Base-by-base conservation (phyloP, 1,140 invertebrate genomes). In the Microplitis mediator region DNA sequence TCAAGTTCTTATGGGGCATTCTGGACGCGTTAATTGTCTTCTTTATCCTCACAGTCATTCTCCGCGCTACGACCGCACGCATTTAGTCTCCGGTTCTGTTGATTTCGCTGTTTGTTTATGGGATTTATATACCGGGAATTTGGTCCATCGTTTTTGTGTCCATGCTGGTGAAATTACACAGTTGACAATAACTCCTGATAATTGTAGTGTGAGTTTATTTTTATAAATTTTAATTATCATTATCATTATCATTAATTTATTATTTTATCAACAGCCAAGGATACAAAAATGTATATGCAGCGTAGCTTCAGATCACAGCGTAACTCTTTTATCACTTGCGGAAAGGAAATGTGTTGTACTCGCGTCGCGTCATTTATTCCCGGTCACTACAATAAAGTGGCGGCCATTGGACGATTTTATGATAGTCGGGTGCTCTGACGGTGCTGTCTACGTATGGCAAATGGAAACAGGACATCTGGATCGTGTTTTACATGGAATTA, bases 381-480 rank as follows among this genome's bases (percentile, higher is more conserved):
- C 98, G 0, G 95, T 99, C 39, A 93, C 95, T 4, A 94, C 93
- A 34, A 98, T 99, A 68, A 98, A 98, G 85, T 99, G 97, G 97
- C 89, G 98, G 34, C 97, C 98, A 0, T 89, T 97, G 2, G 98
- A 99, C 85, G 98, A 99, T 84, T 99, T 99, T 82, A 95, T 99
- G 90, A 94, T 99, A 75, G 95, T 99, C 14, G 95, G 95, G n/a
- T 98, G 97, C 83, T 94, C 95, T 9, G 98, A 99, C 88, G 97
- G 97, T 13, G 97, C 96, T 4, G 97, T 99, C 8, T 98, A 99
- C 84, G 96, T 99, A 1, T 99, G 98, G 98, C 97, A 99, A 90
- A 99, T 99, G 97, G 98, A 99, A 88, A 99, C 98, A 58, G 97
- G 97, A 3, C 97, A 99, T 84, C 84, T 99, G 71, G 98, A 99